phyloP scores from a whole-genome alignment of 2,113 vertebrate species.

The Bufo gargarizans region DNA sequence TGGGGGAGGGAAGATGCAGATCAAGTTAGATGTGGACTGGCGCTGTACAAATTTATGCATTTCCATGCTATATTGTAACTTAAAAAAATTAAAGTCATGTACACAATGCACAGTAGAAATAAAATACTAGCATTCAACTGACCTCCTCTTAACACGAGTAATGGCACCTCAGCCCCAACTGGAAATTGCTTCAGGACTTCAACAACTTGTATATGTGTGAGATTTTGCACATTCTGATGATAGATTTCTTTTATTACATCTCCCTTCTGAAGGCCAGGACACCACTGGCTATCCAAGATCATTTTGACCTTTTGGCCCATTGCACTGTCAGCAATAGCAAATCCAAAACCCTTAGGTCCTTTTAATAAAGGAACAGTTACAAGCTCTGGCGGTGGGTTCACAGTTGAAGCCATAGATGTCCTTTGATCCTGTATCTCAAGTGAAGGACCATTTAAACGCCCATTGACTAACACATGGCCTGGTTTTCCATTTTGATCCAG shows the following conservation, averaged over 20 bases:
- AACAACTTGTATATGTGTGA: slow-evolving; percentile 95
- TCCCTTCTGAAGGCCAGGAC: slow-evolving; percentile 92
- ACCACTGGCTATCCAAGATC: slow-evolving; percentile 98
- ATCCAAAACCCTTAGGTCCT: slow-evolving; percentile 94
- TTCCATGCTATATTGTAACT: background rate
- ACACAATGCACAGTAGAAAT: background rate
- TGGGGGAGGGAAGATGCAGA: too few relatives aligned
- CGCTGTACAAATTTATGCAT: too few relatives aligned
- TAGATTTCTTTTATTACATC: slow-evolving; percentile 97
- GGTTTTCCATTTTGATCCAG: slow-evolving; percentile 78
- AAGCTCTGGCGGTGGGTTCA: slow-evolving; percentile 86
- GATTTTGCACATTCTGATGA: slow-evolving; percentile 90
- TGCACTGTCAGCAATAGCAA: slow-evolving; percentile 94
- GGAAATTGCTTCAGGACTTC: slow-evolving; percentile 97
- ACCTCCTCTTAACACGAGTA: slow-evolving; percentile 96
- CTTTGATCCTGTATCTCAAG: slow-evolving; percentile 71
- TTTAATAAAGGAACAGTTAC: slow-evolving; percentile 91
- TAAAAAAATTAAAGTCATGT: background rate
- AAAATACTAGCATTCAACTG: slow-evolving; percentile 54
- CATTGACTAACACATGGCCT: slow-evolving; percentile 73
- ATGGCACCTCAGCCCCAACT: slow-evolving; percentile 87
- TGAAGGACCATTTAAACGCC: slow-evolving; percentile 77
- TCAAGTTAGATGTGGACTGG: too few relatives aligned
- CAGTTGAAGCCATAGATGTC: slow-evolving; percentile 78
- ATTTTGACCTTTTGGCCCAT: slow-evolving; percentile 97